Conservation (phyloP, 1,140 invertebrate species). For the Eulimnadia texana region DNA sequence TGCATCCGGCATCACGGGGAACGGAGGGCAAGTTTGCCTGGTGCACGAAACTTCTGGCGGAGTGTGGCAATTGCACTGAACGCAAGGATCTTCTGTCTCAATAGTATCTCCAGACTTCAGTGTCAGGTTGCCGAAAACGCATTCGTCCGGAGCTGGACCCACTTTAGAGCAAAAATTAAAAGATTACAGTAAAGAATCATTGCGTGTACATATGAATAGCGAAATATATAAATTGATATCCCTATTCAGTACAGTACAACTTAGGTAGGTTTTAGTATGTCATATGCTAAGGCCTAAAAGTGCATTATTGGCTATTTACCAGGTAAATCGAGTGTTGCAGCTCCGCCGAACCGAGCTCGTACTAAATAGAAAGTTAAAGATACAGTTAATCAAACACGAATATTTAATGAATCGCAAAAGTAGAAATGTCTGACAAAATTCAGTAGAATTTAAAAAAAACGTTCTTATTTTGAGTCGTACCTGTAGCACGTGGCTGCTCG, state of each 20-base stretch:
- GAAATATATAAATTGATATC: background rate
- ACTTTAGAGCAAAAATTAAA: conserved; percentile 61
- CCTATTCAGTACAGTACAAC: background rate
- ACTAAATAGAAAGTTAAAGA: too few species aligned
- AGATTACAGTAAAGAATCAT: conserved; percentile 65
- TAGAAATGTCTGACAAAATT: too few species aligned
- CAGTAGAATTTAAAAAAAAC: too few species aligned
- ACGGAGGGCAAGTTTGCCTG: background rate
- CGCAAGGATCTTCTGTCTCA: background rate
- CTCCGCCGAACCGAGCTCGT: background rate
- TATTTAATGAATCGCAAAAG: too few species aligned
- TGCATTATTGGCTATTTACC: background rate
- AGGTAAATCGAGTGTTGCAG: background rate
- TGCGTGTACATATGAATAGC: background rate
- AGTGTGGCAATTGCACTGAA: conserved; percentile 10
- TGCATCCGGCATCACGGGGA: background rate
- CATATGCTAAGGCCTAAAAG: background rate
- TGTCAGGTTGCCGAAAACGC: too few species aligned
- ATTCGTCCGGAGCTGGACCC: conserved; percentile 34
- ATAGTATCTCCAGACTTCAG: conserved; percentile 13
- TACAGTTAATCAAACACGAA: too few species aligned
- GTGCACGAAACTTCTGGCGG: conserved; percentile 15
- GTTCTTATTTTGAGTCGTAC: too few species aligned
- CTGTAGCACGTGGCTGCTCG: too few species aligned
- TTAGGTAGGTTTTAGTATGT: background rate